Conservation (phyloP, 2,888 invertebrate species). For the Rhagonycha lutea region DNA sequence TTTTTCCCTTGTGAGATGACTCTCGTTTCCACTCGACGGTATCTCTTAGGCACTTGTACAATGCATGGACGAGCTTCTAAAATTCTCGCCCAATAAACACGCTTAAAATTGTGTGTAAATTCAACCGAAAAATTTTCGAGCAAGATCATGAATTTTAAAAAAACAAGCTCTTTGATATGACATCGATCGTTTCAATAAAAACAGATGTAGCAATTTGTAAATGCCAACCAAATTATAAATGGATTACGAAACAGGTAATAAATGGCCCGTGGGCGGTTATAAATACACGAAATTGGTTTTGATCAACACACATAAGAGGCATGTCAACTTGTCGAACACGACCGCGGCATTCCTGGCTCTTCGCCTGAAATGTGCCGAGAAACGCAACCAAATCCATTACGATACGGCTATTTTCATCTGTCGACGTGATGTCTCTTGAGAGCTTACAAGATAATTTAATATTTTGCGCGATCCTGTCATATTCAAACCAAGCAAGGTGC, state of each 20-base stretch:
- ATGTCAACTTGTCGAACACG: conserved; percentile 25
- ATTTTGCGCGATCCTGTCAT: not conserved
- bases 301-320: conserved; percentile 24
- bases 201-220: conserved; percentile 6
- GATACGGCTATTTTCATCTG: conserved; percentile 27
- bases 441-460: conserved; percentile 24
- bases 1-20: not conserved
- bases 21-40: not conserved
- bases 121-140: not conserved
- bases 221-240: conserved; percentile 10
- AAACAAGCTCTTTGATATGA: not conserved
- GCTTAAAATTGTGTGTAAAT: not conserved
- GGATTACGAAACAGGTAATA: conserved; percentile 18
- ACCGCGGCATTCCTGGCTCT: conserved; percentile 26
- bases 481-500: not conserved
- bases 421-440: conserved; percentile 24
- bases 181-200: not conserved
- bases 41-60: not conserved
- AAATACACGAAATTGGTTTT: conserved; percentile 18
- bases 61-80: not conserved
- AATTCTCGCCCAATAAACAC: not conserved
- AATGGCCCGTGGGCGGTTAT: conserved; percentile 24
- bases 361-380: conserved; percentile 13
- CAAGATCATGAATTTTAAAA: not conserved
- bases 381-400: conserved; percentile 12